Conservation (phyloP, 1,140 invertebrate species). For the Pomacea maculata region DNA sequence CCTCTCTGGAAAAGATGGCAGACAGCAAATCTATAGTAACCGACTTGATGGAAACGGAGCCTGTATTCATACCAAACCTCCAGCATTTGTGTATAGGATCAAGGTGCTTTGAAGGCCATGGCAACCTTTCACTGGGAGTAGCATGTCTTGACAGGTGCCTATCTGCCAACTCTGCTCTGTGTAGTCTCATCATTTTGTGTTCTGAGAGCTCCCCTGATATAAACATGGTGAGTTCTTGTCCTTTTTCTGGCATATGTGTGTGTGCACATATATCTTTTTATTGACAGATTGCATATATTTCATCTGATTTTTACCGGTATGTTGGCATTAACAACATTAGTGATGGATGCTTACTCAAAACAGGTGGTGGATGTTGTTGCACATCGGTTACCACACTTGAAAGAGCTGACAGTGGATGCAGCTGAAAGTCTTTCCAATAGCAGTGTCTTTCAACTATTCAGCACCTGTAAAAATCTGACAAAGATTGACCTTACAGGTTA, state of each 20-base stretch:
- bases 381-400: background rate
- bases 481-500: slow-evolving; percentile 4
- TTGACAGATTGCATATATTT: too few species aligned
- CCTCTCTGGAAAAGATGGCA: too few species aligned
- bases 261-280: too few species aligned
- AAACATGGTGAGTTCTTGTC: too few species aligned
- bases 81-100: background rate
- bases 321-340: background rate
- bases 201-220: too few species aligned
- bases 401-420: background rate
- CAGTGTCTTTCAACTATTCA: background rate
- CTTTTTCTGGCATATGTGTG: too few species aligned
- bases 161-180: background rate
- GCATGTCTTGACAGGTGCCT: background rate
- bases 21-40: too few species aligned
- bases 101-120: background rate
- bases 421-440: background rate
- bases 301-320: too few species aligned
- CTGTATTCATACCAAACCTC: background rate
- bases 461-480: background rate
- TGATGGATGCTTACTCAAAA: background rate
- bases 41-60: too few species aligned
- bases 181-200: background rate
- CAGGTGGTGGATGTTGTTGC: background rate
- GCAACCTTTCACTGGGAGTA: background rate